phyloP scores from a whole-genome alignment of 1,140 invertebrate genomes.

The Anoplolepis gracilipes region DNA sequence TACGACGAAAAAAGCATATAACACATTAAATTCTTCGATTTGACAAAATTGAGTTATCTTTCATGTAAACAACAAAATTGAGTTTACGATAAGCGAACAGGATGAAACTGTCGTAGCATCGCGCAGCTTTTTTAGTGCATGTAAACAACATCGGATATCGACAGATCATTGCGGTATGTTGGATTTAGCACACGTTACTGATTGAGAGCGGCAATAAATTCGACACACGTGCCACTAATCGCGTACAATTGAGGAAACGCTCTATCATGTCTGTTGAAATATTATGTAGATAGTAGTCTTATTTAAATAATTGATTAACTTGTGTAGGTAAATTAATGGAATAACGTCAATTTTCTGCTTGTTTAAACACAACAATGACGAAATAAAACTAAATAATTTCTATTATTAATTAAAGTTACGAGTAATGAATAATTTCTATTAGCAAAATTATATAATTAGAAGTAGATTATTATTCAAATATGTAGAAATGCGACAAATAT shows the following conservation, averaged over 20 bases:
- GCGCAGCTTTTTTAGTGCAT: not conserved
- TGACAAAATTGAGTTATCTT: slow-evolving; percentile 68
- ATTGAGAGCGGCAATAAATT: slow-evolving; percentile 16
- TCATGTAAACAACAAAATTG: slow-evolving; percentile 61
- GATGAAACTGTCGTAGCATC: not conserved
- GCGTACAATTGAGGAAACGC: slow-evolving; percentile 10
- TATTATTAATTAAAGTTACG: slow-evolving; percentile 17
- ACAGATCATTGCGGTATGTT: not conserved
- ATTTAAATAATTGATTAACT: slow-evolving; percentile 55
- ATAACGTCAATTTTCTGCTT: slow-evolving; percentile 45
- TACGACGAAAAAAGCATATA: slow-evolving; percentile 43
- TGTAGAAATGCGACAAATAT: not conserved
- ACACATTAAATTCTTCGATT: slow-evolving; percentile 61
- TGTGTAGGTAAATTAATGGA: slow-evolving; percentile 38
- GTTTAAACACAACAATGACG: slow-evolving; percentile 47
- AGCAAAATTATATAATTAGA: slow-evolving; percentile 17
- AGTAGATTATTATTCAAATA: slow-evolving; percentile 6
- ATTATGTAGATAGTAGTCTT: slow-evolving; percentile 15
- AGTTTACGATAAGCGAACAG: slow-evolving; percentile 60
- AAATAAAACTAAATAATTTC: slow-evolving; percentile 55
- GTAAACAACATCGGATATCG: not conserved
- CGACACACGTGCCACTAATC: not conserved
- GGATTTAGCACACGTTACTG: not conserved
- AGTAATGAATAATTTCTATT: slow-evolving; percentile 42
- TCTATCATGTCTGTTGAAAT: not conserved